Percentiles rank a stretch among this genome's conserved stretches.
These are phyloP conservation scores for Drosophila setifemur DNA, from an alignment of 1,140 invertebrate species.

Conservation along the genomic window DNA sequence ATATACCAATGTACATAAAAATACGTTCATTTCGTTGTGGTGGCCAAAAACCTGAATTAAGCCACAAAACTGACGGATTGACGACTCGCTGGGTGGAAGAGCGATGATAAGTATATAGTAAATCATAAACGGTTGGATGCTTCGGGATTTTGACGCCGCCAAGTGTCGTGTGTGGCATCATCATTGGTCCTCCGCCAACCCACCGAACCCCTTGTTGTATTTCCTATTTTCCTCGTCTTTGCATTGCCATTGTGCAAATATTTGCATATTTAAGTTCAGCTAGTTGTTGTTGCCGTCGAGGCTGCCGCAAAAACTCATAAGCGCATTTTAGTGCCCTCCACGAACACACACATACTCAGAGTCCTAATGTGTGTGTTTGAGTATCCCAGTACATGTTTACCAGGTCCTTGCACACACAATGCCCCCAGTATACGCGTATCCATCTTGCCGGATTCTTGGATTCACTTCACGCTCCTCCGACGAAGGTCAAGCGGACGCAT, in stretches of 20 bases:
- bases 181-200: constrained; percentile 21
- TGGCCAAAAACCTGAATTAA: constrained; percentile 28
- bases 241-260: constrained; percentile 73
- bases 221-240: constrained; percentile 24
- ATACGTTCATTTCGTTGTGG: constrained; percentile 24
- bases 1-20: constrained; percentile 60
- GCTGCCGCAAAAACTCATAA: constrained; percentile 74
- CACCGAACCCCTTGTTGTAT: neutral
- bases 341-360: too few relatives aligned
- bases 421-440: constrained; percentile 9
- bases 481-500: constrained; percentile 57
- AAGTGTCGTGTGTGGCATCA: constrained; percentile 54
- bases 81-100: constrained; percentile 12
- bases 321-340: constrained; percentile 68
- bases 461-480: constrained; percentile 24
- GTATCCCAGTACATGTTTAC: constrained; percentile 22
- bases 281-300: constrained; percentile 37
- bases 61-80: constrained; percentile 50
- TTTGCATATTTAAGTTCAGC: constrained; percentile 77
- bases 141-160: constrained; percentile 27
- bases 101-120: constrained; percentile 42
- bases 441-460: constrained; percentile 31
- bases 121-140: constrained; percentile 45
- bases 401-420: constrained; percentile 41
- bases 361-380: constrained; percentile 14